phyloP scores from a whole-genome alignment of 1,140 invertebrate genomes.

The Protaetia brevitarsis region DNA sequence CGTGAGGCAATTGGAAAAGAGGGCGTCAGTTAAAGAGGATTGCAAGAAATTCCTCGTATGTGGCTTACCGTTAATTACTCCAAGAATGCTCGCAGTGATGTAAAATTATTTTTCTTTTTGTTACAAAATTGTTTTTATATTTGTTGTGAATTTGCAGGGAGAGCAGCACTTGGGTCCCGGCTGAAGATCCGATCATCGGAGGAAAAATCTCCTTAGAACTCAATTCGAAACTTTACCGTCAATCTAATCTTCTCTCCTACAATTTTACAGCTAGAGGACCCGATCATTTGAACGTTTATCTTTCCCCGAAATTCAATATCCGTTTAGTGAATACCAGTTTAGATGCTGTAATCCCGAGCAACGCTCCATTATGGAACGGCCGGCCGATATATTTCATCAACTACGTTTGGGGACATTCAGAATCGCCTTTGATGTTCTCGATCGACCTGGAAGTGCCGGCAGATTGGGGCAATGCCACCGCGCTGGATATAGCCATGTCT shows the following conservation, averaged over 20 bases:
- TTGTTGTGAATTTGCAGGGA: slow-evolving; percentile 31
- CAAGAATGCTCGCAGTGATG: slow-evolving; percentile 50
- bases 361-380: slow-evolving; percentile 30
- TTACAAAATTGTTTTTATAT: slow-evolving; percentile 19
- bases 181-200: slow-evolving; percentile 39
- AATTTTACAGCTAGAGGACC: slow-evolving; percentile 38
- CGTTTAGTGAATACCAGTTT: slow-evolving; percentile 41
- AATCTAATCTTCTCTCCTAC: slow-evolving; percentile 29
- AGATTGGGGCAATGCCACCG: slow-evolving; percentile 29
- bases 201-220: slow-evolving; percentile 34
- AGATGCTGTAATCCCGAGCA: slow-evolving; percentile 29
- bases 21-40: slow-evolving; percentile 45
- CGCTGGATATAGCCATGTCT: slow-evolving; percentile 39
- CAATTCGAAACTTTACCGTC: slow-evolving; percentile 30
- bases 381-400: slow-evolving; percentile 41
- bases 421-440: slow-evolving; percentile 33
- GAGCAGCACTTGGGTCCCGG: slow-evolving; percentile 44
- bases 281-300: slow-evolving; percentile 39
- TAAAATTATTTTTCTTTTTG: no score
- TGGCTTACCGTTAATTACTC: slow-evolving; percentile 56
- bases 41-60: slow-evolving; percentile 52
- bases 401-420: slow-evolving; percentile 36
- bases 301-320: slow-evolving; percentile 37
- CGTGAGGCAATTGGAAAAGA: slow-evolving; percentile 46
- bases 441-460: slow-evolving; percentile 37